phyloP scores from a whole-genome alignment of 2,797 vertebrate species.

The Arremon brunneinucha region DNA sequence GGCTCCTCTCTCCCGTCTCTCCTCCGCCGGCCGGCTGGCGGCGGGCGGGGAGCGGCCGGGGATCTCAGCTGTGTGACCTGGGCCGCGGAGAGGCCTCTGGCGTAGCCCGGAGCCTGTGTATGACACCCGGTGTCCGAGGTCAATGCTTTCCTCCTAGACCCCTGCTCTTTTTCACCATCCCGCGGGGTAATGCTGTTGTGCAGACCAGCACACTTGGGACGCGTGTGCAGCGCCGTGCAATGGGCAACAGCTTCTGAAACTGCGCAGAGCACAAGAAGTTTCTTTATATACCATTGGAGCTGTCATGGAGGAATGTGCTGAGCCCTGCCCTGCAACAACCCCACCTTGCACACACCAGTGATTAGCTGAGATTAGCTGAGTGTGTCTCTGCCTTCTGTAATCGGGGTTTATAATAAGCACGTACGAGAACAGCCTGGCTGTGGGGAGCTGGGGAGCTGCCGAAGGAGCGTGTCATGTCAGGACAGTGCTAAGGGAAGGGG shows the following conservation, averaged over 20 bases:
- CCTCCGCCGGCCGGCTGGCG: not conserved
- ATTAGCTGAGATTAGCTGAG: slow-evolving; percentile 24
- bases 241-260: not conserved
- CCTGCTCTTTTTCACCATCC: fast-evolving
- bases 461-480: not conserved
- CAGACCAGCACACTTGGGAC: fast-evolving
- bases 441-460: not conserved
- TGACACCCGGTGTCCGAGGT: not conserved
- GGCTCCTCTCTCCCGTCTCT: no score
- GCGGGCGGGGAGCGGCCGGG: not conserved
- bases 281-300: not conserved
- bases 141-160: not conserved
- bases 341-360: not conserved
- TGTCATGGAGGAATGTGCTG: slow-evolving; percentile 17
- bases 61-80: not conserved
- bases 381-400: not conserved
- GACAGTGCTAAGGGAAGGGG: not conserved
- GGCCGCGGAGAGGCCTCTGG: not conserved
- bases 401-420: not conserved
- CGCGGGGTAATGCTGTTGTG: fast-evolving
- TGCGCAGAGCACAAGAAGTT: not conserved
- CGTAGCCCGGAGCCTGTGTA: not conserved
- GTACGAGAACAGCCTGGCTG: not conserved
- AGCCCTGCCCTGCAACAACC: not conserved
- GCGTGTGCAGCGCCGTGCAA: fast-evolving